phyloP scores from a whole-genome alignment of 2,113 vertebrate species.

The Clupea harengus region DNA sequence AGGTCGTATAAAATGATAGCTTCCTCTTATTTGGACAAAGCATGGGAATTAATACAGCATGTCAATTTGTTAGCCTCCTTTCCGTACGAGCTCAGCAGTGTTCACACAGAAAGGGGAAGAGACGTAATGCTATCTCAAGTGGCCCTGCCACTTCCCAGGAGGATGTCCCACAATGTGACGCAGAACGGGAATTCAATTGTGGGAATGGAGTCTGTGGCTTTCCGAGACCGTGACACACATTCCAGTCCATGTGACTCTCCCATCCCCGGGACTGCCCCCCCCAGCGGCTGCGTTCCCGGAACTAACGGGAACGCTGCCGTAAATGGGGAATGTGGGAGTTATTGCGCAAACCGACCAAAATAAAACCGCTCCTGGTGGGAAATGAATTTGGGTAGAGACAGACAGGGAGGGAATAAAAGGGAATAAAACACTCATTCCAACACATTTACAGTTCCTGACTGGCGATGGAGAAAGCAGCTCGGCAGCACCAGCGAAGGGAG shows the following conservation, averaged over 20 bases:
- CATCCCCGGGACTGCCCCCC: background rate
- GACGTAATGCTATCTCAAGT: conserved; percentile 23
- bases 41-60: background rate
- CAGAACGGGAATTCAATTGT: conserved; percentile 38
- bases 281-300: background rate
- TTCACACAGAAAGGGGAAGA: conserved; percentile 48
- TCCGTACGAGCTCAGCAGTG: background rate
- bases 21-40: conserved; percentile 7
- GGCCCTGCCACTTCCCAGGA: conserved; percentile 39
- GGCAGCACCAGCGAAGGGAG: background rate
- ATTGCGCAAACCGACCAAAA: background rate
- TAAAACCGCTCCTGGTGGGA: background rate
- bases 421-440: background rate
- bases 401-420: background rate
- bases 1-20: conserved; percentile 4
- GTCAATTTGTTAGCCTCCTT: background rate
- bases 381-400: background rate
- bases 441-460: conserved; percentile 7
- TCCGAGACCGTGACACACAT: conserved; percentile 23
- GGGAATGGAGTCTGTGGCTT: conserved; percentile 34
- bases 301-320: background rate
- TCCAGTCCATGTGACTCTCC: conserved; percentile 13
- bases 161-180: conserved; percentile 35
- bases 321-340: conserved; percentile 4
- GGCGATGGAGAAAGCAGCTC: background rate